Base-by-base conservation (phyloP, 2,888 invertebrate species). In the Sminthurinus aureus region DNA sequence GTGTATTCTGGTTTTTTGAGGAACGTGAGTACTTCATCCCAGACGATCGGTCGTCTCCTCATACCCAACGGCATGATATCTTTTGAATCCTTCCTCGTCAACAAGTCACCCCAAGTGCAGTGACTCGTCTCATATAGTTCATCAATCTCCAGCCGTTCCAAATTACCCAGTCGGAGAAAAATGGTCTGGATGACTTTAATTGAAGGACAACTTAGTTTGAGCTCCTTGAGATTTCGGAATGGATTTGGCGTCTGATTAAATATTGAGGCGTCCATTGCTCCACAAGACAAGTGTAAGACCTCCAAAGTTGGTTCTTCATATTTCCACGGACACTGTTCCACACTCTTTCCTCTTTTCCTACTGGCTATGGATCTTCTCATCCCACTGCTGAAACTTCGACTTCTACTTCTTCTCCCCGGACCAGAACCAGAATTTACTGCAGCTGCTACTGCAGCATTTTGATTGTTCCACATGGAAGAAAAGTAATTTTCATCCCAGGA, bases 21-120 rank as follows among this genome's bases (percentile, higher is more conserved):
- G n/a, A 15, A 15, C 0, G 69, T 69, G n/a, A 69, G 11, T 69
- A 69, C 20, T 69, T 69, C 69, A 69, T 69, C 69, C 69, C 69
- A 69, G 4, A 69, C 11, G 22, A 69, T 64, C 2, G n/a, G 64
- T 64, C 64, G 64, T 64, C n/a, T n/a, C 38, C 38, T 38, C 38
- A 38, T 38, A 1, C 6, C 38, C 1, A 38, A 1, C 3, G 38
- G 38, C 38, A 38, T 38, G 38, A 38, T 38, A 38, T 38, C 22
- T 20, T 69, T 15, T 4, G 64, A 18, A n/a, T n/a, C n/a, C 64
- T 22, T n/a, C 11, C 20, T 22, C 9, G 20, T 22, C 69, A 69
- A 20, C 11, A 69, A 15, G 22, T 69, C 69, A 0, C 11, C n/a
- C 69, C 69, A 69, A 11, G 4, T 69, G 22, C 11, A 69, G n/a